Evolutionary conservation across 2,797 vertebrate species (phyloP).

Genomic region (Oryzias dopingdopingensis): DNA sequence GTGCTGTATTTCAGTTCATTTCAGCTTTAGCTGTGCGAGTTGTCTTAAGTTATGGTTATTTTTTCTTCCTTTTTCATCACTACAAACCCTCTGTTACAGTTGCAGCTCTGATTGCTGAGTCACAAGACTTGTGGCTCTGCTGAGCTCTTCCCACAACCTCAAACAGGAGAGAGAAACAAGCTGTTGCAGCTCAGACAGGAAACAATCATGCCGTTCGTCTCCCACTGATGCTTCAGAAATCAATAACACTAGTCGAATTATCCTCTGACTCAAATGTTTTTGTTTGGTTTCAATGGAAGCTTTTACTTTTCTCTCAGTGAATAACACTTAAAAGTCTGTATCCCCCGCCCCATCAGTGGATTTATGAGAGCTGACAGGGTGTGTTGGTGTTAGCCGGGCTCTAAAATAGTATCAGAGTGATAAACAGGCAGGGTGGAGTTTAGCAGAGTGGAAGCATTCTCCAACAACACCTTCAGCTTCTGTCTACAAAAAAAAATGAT

Average conservation of each 20-base stretch:
- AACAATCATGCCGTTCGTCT: background rate
- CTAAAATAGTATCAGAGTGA: constrained; percentile 26
- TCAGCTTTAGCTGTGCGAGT: too few relatives aligned
- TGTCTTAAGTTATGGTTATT: background rate
- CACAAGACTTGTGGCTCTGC: constrained; percentile 41
- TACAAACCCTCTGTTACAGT: background rate
- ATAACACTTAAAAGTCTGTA: background rate
- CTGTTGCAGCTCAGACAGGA: constrained; percentile 3
- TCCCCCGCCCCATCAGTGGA: background rate
- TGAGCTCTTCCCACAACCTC: constrained; percentile 29
- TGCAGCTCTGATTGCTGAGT: constrained; percentile 27
- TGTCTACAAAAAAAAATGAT: too few relatives aligned
- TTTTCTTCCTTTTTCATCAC: background rate
- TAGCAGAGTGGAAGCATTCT: constrained; percentile 5
- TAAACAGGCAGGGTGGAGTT: constrained; percentile 45
- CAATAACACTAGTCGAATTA: constrained; percentile 15
- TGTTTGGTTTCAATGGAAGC: background rate
- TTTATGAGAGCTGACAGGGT: constrained; percentile 1
- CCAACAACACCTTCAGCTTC: too few relatives aligned
- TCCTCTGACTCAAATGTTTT: background rate
- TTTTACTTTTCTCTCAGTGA: background rate
- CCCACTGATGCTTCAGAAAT: background rate
- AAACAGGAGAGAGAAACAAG: constrained; percentile 27
- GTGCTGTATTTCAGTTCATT: too few relatives aligned
- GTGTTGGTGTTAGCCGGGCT: too few relatives aligned